Conservation (phyloP, 2,888 invertebrate genomes). For the Dyspetes luteomarginatus region DNA sequence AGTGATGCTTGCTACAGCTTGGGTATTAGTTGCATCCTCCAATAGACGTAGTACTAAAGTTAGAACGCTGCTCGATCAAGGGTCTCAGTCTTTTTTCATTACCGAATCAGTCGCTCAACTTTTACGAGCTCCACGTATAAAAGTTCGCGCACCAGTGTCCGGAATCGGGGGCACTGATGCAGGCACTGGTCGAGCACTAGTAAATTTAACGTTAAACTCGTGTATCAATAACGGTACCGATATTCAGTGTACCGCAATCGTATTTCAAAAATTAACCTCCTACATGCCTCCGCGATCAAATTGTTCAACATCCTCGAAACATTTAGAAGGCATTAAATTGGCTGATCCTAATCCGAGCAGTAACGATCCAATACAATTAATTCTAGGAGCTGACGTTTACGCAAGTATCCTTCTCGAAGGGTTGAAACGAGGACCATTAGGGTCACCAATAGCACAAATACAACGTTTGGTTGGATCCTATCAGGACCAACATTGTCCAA, state of each 20-base stretch:
- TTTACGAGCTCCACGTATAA: constrained; percentile 39
- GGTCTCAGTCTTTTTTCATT: constrained; percentile 61
- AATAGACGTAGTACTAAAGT: not conserved
- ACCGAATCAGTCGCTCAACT: constrained; percentile 50
- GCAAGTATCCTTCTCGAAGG: constrained; percentile 21
- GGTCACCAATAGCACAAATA: constrained; percentile 47
- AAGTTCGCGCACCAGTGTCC: too few relatives aligned
- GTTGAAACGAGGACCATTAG: constrained; percentile 2
- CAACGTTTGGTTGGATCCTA: constrained; percentile 59
- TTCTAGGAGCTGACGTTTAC: constrained; percentile 56
- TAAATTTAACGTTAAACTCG: too few relatives aligned
- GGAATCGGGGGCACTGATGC: too few relatives aligned
- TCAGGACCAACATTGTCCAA: too few relatives aligned
- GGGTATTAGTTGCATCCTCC: not conserved
- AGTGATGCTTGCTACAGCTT: constrained; percentile 24
- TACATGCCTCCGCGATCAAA: not conserved
- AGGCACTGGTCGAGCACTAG: too few relatives aligned
- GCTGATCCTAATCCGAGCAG: constrained; percentile 23
- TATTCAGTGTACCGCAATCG: not conserved
- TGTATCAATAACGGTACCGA: too few relatives aligned
- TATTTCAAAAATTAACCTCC: not conserved
- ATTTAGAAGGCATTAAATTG: constrained; percentile 11
- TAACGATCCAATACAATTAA: not conserved
- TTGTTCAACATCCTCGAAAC: constrained; percentile 5
- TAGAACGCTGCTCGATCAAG: constrained; percentile 55